A percentile compares a stretch with the other conserved stretches of the same genome.
Evolutionary conservation across 1,140 invertebrate species (phyloP).

Genomic region (Ylistrum balloti): DNA sequence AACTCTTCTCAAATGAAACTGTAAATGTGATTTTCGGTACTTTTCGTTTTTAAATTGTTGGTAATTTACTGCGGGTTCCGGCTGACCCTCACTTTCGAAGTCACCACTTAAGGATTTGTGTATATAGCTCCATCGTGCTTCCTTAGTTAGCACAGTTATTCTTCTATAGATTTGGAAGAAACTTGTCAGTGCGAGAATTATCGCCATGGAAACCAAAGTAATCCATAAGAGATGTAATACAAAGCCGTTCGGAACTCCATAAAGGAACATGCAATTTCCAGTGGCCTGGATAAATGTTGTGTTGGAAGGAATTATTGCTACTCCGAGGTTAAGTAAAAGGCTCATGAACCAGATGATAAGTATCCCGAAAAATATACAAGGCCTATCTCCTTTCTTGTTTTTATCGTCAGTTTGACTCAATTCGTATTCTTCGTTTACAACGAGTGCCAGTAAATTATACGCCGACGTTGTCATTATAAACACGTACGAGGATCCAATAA

Average conservation of each 20-base stretch:
- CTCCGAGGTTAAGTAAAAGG: constrained; percentile 94
- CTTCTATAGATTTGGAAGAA: constrained; percentile 92
- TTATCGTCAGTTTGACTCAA: constrained; percentile 84
- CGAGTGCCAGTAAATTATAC: constrained; percentile 95
- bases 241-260: constrained; percentile 90
- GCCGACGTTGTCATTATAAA: constrained; percentile 94
- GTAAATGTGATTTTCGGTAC: constrained; percentile 51
- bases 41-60: background rate
- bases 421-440: constrained; percentile 94
- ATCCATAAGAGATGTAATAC: constrained; percentile 95
- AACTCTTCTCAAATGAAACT: constrained; percentile 68
- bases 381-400: constrained; percentile 76
- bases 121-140: constrained; percentile 69
- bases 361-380: constrained; percentile 94
- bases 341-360: constrained; percentile 95
- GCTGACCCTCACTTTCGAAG: constrained; percentile 42
- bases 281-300: constrained; percentile 82
- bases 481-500: constrained; percentile 94
- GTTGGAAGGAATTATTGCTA: constrained; percentile 87
- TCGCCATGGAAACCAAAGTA: constrained; percentile 92
- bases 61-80: background rate
- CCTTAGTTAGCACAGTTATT: constrained; percentile 81
- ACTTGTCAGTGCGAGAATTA: constrained; percentile 91
- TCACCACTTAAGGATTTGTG: constrained; percentile 71
- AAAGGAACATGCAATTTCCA: constrained; percentile 91